A percentile compares a stretch with the other conserved stretches of the same genome.
Evolutionary conservation across 2,797 vertebrate genomes (phyloP).

Genomic region (Pseudotriccus pelzelni): DNA sequence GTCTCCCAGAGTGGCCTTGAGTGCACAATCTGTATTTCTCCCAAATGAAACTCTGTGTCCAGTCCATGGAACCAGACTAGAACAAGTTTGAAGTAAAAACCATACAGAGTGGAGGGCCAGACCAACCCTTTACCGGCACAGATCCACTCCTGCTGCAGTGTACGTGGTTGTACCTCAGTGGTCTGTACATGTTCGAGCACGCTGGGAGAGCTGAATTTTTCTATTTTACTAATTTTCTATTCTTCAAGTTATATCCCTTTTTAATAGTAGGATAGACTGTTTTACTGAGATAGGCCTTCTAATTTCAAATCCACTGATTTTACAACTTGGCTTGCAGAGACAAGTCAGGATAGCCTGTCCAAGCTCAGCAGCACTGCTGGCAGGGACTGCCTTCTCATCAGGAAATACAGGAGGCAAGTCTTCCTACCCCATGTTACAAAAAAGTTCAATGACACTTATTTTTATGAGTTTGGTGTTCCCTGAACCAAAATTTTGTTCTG

Average conservation of each 20-base stretch:
- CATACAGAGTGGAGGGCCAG: accelerated
- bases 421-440: neutral
- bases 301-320: neutral
- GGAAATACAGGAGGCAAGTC: neutral
- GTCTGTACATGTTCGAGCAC: neutral
- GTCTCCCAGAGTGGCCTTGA: neutral
- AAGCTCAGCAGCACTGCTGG: neutral
- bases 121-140: neutral
- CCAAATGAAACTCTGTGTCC: neutral
- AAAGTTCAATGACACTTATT: neutral
- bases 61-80: neutral
- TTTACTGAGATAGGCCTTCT: neutral
- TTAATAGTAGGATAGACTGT: neutral
- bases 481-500: neutral
- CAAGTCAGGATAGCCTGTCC: neutral
- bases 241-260: neutral
- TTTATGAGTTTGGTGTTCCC: neutral
- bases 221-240: neutral
- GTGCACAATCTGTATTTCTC: neutral
- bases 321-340: neutral
- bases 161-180: accelerated
- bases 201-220: neutral
- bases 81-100: neutral
- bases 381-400: neutral
- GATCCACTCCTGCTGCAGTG: neutral